Evolutionary conservation across 2,797 vertebrate species (phyloP).

Genomic region (Notolepis coatsorum): DNA sequence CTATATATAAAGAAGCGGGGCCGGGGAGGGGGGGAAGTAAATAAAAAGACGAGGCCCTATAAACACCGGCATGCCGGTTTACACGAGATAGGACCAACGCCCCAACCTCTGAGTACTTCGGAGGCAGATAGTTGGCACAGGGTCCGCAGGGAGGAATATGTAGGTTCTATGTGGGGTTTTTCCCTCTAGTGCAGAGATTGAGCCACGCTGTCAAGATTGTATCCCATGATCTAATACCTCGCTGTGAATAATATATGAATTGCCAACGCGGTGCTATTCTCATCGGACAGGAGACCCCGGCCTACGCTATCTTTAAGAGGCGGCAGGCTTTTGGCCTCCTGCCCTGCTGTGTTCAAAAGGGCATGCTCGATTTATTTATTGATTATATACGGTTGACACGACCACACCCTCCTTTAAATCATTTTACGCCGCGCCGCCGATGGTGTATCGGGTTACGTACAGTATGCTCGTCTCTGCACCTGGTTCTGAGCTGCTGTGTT

Average conservation of each 20-base stretch:
- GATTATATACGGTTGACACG: too few species aligned
- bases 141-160: too few species aligned
- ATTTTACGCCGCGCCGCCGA: too few species aligned
- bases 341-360: too few species aligned
- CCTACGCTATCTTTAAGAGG: too few species aligned
- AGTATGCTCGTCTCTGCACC: too few species aligned
- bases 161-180: slow-evolving; percentile 27
- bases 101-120: slow-evolving; percentile 27
- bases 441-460: too few species aligned
- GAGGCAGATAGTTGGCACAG: slow-evolving; percentile 46
- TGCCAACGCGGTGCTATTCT: background rate
- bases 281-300: background rate
- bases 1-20: slow-evolving; percentile 70
- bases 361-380: too few species aligned
- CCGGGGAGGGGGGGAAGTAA: slow-evolving; percentile 26
- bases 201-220: background rate
- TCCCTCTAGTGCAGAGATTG: slow-evolving; percentile 37
- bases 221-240: background rate
- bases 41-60: slow-evolving; percentile 66
- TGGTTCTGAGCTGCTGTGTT: too few species aligned
- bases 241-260: slow-evolving; percentile 8
- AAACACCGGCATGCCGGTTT: slow-evolving; percentile 60
- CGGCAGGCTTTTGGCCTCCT: too few species aligned
- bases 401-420: too few species aligned
- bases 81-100: slow-evolving; percentile 64